Evolutionary conservation across 2,888 invertebrate genomes (phyloP), one percentile per base, ranked within the genome.

Genomic region (Electrophaes corylata): DNA sequence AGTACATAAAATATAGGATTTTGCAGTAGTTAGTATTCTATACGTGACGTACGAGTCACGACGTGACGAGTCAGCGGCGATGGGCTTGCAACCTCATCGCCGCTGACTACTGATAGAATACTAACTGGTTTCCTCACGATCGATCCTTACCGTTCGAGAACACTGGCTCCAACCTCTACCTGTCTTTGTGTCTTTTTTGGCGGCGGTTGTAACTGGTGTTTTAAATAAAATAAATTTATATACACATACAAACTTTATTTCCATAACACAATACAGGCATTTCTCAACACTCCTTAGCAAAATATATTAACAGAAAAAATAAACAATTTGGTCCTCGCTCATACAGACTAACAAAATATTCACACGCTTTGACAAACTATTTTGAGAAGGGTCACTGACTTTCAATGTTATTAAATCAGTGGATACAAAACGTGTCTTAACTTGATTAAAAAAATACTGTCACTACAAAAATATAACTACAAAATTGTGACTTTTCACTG

Each of bases 221-320:
- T 20, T 14, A 47, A 48, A 57, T 41, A 62, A 76, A 73, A 70
- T 54, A 76, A 66, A 69, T 55, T 57, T 56, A 35, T 37, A 52
- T 78, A 70, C 78, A 77, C 78, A 73, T 82, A 81, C 81, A 83
- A 83, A 83, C 78, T 84, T 85, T 85, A 85, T 84, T 84, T 75
- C 73, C 73, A 76, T 78, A 78, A 81, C 77, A 76, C 67, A 70
- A 78, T 74, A 75, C 76, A 69, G 69, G 64, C 71, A 67, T 56
- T 60, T 65, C 70, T 60, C 60, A 69, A 71, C 65, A 73, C 62
- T 67, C 71, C 55, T 67, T 68, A 72, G 69, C 67, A 70, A 78
- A 75, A 81, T 70, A 77, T 26, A 26, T 43, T 14, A 78, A 71
- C 66, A 73, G 71, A 75, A 68, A 16, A 73, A 76, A 68, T 64